Base-by-base conservation (phyloP, 2,888 invertebrate genomes). In the Odontomyia ornata region DNA sequence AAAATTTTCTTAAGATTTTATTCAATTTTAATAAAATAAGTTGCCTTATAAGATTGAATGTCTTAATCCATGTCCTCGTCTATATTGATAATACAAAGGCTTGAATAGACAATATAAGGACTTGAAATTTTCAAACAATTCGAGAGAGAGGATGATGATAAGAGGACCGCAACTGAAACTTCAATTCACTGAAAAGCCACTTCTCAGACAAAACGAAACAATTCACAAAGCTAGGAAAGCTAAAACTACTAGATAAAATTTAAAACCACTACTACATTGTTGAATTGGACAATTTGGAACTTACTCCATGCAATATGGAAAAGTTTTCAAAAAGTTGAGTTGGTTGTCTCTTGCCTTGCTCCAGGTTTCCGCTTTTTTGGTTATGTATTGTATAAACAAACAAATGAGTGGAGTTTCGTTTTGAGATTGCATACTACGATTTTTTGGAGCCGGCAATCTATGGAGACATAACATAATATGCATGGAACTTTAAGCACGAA, bases 271-370 rank as follows among this genome's bases (percentile, higher is more conserved):
- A 5, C 23, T 18, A 60, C 18, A 23, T 60, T 60, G 21, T 60
- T 3, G 23, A 60, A 60, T 60, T 23, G 13, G 23, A 25, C 23
- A 9, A 7, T 43, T 67, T 36, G n/a, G 43, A 67, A 67, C 43
- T 67, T 67, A 21, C 43, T 21, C 36, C 18, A 21, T 67, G 67
- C 28, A 67, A 67, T 67, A 67, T 67, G 67, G 67, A 43, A 67
- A 67, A 18, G 11, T 67, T 43, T 67, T 43, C 18, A 13, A 25
- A 67, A 43, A 36, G 67, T 67, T 67, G 0, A 67, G 7, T 67
- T 67, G 11, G 30, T 52, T 52, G 52, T 15, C 18, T 13, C 36
- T 67, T 67, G 36, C 1, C 43, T 64, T 30, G 64, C 25, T 52
- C 13, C 52, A 15, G 52, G 52, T 3, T 43, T 43, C 52, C 13